Evolutionary conservation across 2,113 vertebrate genomes (phyloP), one percentile per base, ranked within the genome.

Genomic region (Rana temporaria): DNA sequence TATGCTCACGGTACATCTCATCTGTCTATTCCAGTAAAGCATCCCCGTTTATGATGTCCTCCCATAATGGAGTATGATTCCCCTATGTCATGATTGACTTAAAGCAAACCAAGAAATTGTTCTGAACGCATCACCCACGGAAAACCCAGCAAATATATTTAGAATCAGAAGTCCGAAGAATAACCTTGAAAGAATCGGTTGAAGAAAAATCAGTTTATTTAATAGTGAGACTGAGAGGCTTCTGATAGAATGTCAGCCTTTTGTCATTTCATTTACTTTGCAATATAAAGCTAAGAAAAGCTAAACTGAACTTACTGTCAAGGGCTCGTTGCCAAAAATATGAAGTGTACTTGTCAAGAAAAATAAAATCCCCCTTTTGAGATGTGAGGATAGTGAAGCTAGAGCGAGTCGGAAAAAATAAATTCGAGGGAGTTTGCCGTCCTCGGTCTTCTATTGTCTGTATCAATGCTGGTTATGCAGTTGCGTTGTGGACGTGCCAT

Each of bases 231-330:
- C 14, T 9, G 15, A 38, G 69, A 55, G 34, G 38, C 18, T 67
- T 71, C 62, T 66, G 70, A 57, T 57, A 68, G 63, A 20, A 60
- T 42, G 72, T 82, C 52, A n/a, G 18, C 24, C 14, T 9, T 48
- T 59, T 75, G 71, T 82, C 81, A 68, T 71, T 71, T 57, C 53
- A 80, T 82, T 76, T 60, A 65, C 64, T 68, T 82, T 75, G 55
- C 57, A 56, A 65, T 56, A 56, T 79, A 38, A 42, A 62, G 55
- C 34, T 52, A 24, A n/a, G 59, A 52, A 64, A 42, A 76, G 32
- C 60, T n/a, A 65, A 66, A 60, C 72, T 57, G 26, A 57, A 67
- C 62, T 55, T 26, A 55, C 63, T 75, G 80, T 64, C 80, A 67
- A 60, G 63, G 62, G 59, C 63, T 30, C 8, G n/a, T 75, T 74